Evolutionary conservation across 2,888 invertebrate species (phyloP).

Genomic region (Vandiemenella viatica): DNA sequence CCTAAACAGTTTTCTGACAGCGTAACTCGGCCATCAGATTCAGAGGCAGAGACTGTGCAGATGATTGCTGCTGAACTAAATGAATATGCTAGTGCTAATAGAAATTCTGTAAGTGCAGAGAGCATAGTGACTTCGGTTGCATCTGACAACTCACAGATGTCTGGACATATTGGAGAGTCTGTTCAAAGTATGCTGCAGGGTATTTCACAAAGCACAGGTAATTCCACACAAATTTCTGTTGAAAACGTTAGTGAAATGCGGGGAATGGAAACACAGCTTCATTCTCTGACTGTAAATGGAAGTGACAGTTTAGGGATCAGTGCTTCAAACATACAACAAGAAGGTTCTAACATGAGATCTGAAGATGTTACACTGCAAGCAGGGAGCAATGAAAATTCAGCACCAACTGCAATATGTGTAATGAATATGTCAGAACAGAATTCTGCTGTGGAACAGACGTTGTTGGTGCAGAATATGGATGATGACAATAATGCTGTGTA

Average conservation of each 20-base stretch:
- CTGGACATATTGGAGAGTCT: background rate
- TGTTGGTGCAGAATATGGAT: slow-evolving; percentile 11
- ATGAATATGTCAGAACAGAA: slow-evolving; percentile 10
- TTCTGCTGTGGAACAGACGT: slow-evolving; percentile 8
- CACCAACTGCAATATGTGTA: slow-evolving; percentile 8
- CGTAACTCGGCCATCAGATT: background rate
- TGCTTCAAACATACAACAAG: too few species aligned
- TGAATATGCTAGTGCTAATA: slow-evolving; percentile 6
- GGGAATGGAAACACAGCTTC: background rate
- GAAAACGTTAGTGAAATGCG: slow-evolving; percentile 1
- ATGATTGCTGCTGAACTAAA: slow-evolving; percentile 20
- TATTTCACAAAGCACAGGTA: background rate
- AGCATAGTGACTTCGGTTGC: background rate
- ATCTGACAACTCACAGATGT: background rate
- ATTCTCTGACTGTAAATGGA: too few species aligned
- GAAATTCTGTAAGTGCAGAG: background rate
- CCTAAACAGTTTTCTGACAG: too few species aligned
- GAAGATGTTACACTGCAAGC: slow-evolving; percentile 2
- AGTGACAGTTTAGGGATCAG: too few species aligned
- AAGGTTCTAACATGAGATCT: too few species aligned
- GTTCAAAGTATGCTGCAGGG: background rate
- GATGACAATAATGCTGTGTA: slow-evolving; percentile 18
- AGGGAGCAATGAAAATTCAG: background rate
- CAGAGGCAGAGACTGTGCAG: slow-evolving; percentile 18
- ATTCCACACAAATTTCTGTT: background rate